Conservation (phyloP, 2,888 invertebrate genomes). For the Taenaris catops region DNA sequence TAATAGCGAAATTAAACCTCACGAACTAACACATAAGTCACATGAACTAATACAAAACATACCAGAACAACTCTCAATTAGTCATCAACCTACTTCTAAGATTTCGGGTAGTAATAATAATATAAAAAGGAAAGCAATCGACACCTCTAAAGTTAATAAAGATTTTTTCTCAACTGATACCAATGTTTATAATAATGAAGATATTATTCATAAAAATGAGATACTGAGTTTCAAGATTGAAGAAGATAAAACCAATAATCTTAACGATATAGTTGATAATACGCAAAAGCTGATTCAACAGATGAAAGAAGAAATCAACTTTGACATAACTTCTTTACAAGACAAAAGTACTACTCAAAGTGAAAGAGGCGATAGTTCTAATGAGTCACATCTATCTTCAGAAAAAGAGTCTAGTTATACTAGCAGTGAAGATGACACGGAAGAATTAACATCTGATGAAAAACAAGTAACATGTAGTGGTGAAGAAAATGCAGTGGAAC, state of each 20-base stretch:
- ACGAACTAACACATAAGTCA: too few relatives aligned
- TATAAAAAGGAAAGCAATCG: too few relatives aligned
- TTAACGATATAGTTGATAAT: constrained; percentile 78
- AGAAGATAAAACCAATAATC: constrained; percentile 52
- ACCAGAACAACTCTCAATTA: not conserved
- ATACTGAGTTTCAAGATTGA: constrained; percentile 3
- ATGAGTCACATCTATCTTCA: constrained; percentile 40
- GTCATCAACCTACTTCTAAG: too few relatives aligned
- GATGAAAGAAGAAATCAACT: constrained; percentile 83
- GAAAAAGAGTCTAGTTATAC: constrained; percentile 59
- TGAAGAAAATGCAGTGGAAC: constrained; percentile 26
- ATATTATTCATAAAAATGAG: not conserved
- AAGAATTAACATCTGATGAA: constrained; percentile 57
- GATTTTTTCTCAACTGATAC: too few relatives aligned
- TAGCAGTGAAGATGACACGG: constrained; percentile 53
- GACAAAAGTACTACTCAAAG: constrained; percentile 65
- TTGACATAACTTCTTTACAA: constrained; percentile 76
- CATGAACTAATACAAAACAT: too few relatives aligned
- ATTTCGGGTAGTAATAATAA: not conserved
- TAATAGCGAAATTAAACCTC: too few relatives aligned
- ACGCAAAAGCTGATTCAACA: constrained; percentile 82
- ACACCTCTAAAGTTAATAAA: too few relatives aligned
- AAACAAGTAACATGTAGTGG: constrained; percentile 45
- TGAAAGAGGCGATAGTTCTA: constrained; percentile 56
- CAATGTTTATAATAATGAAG: not conserved